phyloP scores from a whole-genome alignment of 2,888 invertebrate genomes.

The Melanostoma mellinum region DNA sequence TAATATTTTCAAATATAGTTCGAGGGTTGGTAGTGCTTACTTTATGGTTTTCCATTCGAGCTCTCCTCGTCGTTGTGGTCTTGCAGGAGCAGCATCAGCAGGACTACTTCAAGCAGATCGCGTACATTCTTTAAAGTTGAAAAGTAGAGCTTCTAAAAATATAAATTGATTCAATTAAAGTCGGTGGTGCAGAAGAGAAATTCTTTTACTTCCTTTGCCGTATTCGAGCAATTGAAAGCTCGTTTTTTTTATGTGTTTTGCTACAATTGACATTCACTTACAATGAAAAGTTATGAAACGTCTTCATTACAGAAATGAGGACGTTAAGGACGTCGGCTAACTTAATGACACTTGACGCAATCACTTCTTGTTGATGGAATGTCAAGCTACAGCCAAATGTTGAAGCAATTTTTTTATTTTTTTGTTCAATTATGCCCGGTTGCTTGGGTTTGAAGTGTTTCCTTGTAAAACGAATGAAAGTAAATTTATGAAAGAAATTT shows the following conservation, averaged over 20 bases:
- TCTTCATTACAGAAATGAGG: too few relatives aligned
- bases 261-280: neutral
- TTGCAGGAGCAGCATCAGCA: neutral
- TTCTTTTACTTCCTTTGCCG: neutral
- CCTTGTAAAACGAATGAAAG: too few relatives aligned
- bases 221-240: neutral
- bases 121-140: too few relatives aligned
- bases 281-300: too few relatives aligned
- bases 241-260: neutral
- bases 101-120: neutral
- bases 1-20: constrained; percentile 36
- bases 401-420: too few relatives aligned
- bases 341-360: too few relatives aligned
- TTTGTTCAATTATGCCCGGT: too few relatives aligned
- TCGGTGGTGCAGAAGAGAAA: constrained; percentile 14
- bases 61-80: neutral
- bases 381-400: too few relatives aligned
- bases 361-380: too few relatives aligned
- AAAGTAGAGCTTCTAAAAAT: constrained; percentile 7
- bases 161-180: constrained; percentile 65
- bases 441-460: too few relatives aligned
- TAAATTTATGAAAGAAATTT: too few relatives aligned
- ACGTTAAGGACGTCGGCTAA: too few relatives aligned
- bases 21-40: constrained; percentile 10
- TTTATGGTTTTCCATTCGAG: constrained; percentile 22